A percentile compares a stretch with the other conserved stretches of the same genome.
phyloP scores from a whole-genome alignment of 92 coral and sea anemone species.

The Metridium senile region DNA sequence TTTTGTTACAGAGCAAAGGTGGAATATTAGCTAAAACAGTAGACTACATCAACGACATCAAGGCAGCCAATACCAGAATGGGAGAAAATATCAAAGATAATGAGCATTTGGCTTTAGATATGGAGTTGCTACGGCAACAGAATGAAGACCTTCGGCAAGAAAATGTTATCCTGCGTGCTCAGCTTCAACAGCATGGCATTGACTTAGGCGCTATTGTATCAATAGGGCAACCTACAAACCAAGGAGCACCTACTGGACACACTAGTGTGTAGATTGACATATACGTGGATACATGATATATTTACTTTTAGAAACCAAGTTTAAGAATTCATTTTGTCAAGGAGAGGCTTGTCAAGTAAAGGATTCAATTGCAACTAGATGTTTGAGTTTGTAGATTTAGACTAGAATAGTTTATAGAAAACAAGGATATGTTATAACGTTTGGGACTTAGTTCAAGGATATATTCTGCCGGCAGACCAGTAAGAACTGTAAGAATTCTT shows the following conservation, averaged over 20 bases:
- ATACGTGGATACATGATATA: no score
- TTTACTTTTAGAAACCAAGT: no score
- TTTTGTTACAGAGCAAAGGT: conserved; percentile 82
- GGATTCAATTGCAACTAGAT: background rate
- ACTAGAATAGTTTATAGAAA: background rate
- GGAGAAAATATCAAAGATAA: conserved; percentile 86
- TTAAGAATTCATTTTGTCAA: no score
- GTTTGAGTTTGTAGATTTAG: no score
- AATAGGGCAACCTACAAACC: conserved; percentile 38
- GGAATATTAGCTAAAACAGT: conserved; percentile 97
- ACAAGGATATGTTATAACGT: background rate
- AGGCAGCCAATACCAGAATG: conserved; percentile 85
- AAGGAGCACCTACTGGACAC: conserved; percentile 28
- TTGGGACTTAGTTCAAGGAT: background rate
- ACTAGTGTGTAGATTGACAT: background rate
- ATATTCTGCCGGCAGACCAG: no score
- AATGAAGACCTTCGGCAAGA: conserved; percentile 95
- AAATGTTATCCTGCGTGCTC: conserved; percentile 83
- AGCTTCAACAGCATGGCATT: conserved; percentile 93
- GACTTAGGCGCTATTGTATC: conserved; percentile 68
- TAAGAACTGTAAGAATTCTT: no score
- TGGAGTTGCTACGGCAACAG: conserved; percentile 90
- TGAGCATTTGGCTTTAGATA: conserved; percentile 80
- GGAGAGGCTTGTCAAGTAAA: no score
- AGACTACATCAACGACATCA: conserved; percentile 89